Base-by-base conservation (phyloP, 1,140 invertebrate species). In the Tetragonula clypearis region DNA sequence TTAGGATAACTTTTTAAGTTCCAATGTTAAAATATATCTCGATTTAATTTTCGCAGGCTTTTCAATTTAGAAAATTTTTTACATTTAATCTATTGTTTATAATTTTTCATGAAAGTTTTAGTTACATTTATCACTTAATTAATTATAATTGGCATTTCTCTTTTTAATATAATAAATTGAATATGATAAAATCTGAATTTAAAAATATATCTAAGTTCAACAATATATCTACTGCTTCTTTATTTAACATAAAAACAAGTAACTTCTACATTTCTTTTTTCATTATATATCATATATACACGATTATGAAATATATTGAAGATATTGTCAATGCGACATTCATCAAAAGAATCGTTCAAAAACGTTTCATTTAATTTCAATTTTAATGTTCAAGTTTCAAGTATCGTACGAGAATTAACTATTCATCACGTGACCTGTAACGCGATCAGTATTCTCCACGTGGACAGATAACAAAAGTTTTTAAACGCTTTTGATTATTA, bases 391-490 rank as follows among this genome's bases (percentile, higher is more conserved):
- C 56, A 62, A 62, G 19, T 71, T 69, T 65, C 35, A 49, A 84
- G 56, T 4, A 72, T 84, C 77, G 35, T 84, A 72, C 49, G 76
- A 84, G 76, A 60, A 65, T 84, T 62, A 71, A 84, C 26, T 71
- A 60, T 58, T 60, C 55, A 53, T 84, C 82, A 84, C 82, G 77
- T 84, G 82, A 84, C 68, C 19, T 30, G 23, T 84, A 79, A 84
- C 69, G 26, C 77, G 56, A 84, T 79, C 68, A 65, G 19, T 26
- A 23, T 49, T 53, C 41, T 79, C 66, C 82, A 84, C 82, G 82
- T 84, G 82, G 49, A 84, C 82, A 79, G 77, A 84, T 76, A 82
- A 21, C 23, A 65, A 84, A 79, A 55, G 82, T 72, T 79, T 71
- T 79, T 53, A 84, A 72, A 65, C 56, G 73, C 35, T 65, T 71